Evolutionary conservation across 2,888 invertebrate species (phyloP), one percentile per base, ranked within the genome.

Genomic region (Meliscaeva auricollis): DNA sequence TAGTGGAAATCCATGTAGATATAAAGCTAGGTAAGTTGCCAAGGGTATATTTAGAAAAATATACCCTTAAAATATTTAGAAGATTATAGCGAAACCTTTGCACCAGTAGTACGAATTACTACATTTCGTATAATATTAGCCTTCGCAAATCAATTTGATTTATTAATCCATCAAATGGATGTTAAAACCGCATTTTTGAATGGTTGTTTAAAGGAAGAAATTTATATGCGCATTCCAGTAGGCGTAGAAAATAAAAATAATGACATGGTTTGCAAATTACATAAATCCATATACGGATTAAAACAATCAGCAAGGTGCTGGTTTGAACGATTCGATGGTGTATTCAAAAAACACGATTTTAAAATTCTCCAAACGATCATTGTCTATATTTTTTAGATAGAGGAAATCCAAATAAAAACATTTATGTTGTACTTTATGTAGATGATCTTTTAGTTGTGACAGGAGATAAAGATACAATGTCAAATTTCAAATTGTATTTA

Each of bases 121-220:
- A 38, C 73, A 17, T 85, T 88, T 48, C 50, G 79, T 54, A 54
- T 88, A 32, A 66, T 87, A 8, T 52, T 87, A 22, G 54, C 83
- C 0, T 52, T 88, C 17, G 68, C 87, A 50, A 76, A 60, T 32
- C 82, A 87, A 35, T 78, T 62, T 38, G 22, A 87, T 52, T 81
- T 87, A 54, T 46, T 74, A 26, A 70, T 88, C 13, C 75, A 87
- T 58, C 82, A 88, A 41, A 87, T 87, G 87, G 88, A 88, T 56
- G 81, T 87, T 0, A 87, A 87, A 76, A 81, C 87, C n/a, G 88
- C 87, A 20, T 87, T 87, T 79, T 76, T 72, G 85, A 89, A 60
- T 13, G 50, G 72, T 17, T 35, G 0, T 15, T 26, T n/a, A 3
- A 60, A 60, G 6, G 41, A 41, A 60, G 41, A 60, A 11, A 60